phyloP scores from a whole-genome alignment of 2,888 invertebrate species.

The Cephus nigrinus region DNA sequence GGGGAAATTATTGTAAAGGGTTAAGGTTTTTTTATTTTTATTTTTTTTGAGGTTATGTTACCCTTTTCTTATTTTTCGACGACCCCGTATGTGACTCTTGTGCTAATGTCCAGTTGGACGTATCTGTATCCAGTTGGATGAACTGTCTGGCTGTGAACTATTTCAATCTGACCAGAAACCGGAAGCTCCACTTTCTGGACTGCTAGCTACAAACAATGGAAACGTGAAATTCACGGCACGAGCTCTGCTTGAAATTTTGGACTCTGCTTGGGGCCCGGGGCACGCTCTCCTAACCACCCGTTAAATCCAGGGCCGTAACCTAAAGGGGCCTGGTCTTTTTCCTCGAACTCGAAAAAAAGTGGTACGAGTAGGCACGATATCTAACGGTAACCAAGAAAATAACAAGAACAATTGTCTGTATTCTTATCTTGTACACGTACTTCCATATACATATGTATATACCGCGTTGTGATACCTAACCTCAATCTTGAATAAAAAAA shows the following conservation, averaged over 20 bases:
- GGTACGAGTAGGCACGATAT: background rate
- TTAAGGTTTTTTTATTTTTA: background rate
- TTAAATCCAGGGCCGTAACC: background rate
- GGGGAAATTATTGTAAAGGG: background rate
- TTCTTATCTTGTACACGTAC: background rate
- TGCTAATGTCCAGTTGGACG: slow-evolving; percentile 32
- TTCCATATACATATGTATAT: background rate
- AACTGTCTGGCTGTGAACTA: background rate
- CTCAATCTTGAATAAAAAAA: background rate
- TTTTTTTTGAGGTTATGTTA: background rate
- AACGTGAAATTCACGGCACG: slow-evolving; percentile 40
- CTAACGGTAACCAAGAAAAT: background rate
- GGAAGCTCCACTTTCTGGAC: slow-evolving; percentile 61
- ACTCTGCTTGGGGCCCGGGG: slow-evolving; percentile 4
- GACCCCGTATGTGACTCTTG: background rate
- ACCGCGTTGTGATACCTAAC: background rate
- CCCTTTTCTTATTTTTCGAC: background rate
- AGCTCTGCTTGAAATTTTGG: slow-evolving; percentile 11
- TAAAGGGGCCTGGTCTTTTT: background rate
- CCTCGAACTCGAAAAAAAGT: slow-evolving; percentile 8
- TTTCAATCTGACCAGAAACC: slow-evolving; percentile 47
- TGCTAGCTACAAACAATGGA: slow-evolving; percentile 60
- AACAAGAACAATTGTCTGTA: background rate
- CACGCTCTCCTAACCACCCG: slow-evolving; percentile 7
- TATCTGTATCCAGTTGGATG: background rate